These are phyloP conservation scores for Drosophila sordidula DNA, from an alignment of 2,888 invertebrate genomes.

Conservation along the genomic window DNA sequence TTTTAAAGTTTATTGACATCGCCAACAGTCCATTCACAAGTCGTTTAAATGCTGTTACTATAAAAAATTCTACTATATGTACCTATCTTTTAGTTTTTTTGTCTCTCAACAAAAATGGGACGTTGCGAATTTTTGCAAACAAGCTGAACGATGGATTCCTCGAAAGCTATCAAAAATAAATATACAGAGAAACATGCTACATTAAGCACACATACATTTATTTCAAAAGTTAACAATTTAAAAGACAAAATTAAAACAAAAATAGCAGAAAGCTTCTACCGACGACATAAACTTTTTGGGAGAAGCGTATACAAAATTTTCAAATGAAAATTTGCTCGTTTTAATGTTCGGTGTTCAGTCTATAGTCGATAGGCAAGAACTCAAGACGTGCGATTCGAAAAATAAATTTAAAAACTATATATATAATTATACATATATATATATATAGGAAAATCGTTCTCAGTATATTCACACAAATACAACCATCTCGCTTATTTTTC, in stretches of 20 bases:
- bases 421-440: slow-evolving; percentile 27
- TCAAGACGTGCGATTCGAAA: slow-evolving; percentile 64
- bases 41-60: not conserved
- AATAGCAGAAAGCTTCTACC: slow-evolving; percentile 47
- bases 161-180: slow-evolving; percentile 41
- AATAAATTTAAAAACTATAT: slow-evolving; percentile 22
- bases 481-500: slow-evolving; percentile 36
- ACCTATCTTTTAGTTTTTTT: not conserved
- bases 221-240: slow-evolving; percentile 36
- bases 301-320: slow-evolving; percentile 35
- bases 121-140: slow-evolving; percentile 41
- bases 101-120: slow-evolving; percentile 38
- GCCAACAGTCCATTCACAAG: slow-evolving; percentile 10
- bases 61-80: slow-evolving; percentile 9
- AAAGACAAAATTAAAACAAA: slow-evolving; percentile 34
- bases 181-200: slow-evolving; percentile 16
- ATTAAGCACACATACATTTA: slow-evolving; percentile 23
- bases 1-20: slow-evolving; percentile 47
- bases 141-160: slow-evolving; percentile 41
- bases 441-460: slow-evolving; percentile 31
- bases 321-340: slow-evolving; percentile 40
- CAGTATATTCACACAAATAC: slow-evolving; percentile 18
- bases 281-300: slow-evolving; percentile 51
- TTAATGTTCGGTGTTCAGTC: slow-evolving; percentile 59
- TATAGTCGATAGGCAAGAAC: slow-evolving; percentile 55